phyloP scores from a whole-genome alignment of 2,797 vertebrate genomes.

The Chaenodraco wilsoni region DNA sequence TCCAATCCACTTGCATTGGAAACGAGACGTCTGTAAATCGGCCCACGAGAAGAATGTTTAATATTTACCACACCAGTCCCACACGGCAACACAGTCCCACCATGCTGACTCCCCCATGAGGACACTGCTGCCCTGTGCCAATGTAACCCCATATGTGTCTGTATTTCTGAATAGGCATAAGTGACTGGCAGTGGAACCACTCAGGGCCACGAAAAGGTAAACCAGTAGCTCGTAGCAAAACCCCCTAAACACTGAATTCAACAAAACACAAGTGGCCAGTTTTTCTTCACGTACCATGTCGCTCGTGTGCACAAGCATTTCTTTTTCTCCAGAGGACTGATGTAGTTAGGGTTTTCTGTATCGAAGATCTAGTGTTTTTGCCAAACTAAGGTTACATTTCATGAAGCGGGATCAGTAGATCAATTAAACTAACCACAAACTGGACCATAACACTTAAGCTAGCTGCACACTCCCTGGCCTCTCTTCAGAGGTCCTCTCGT shows the following conservation, averaged over 20 bases:
- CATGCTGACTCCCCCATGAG: conserved; percentile 33
- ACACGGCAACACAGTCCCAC: conserved; percentile 8
- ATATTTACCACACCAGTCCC: background rate
- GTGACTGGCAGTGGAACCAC: conserved; percentile 85
- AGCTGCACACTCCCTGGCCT: conserved; percentile 50
- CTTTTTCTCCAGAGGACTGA: conserved; percentile 29
- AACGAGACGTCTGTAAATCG: no score
- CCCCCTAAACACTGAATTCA: conserved; percentile 43
- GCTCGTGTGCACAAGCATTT: conserved; percentile 22
- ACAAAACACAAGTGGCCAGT: conserved; percentile 62
- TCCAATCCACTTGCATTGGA: no score
- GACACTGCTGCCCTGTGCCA: conserved; percentile 56
- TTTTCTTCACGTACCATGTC: conserved; percentile 43
- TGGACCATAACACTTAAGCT: conserved; percentile 48
- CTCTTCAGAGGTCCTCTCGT: conserved; percentile 13
- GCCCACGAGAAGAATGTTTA: background rate
- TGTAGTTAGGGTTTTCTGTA: conserved; percentile 36
- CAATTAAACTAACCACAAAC: conserved; percentile 53
- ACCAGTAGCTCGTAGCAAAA: conserved; percentile 71
- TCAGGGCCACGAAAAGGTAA: conserved; percentile 84
- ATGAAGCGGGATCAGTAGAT: conserved; percentile 82
- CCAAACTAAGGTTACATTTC: conserved; percentile 71
- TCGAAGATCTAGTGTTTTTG: conserved; percentile 19
- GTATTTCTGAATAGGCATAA: conserved; percentile 83
- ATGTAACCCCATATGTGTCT: conserved; percentile 80